Evolutionary conservation across 2,797 vertebrate genomes (phyloP).

Genomic region (Coranthus polyacanthus): DNA sequence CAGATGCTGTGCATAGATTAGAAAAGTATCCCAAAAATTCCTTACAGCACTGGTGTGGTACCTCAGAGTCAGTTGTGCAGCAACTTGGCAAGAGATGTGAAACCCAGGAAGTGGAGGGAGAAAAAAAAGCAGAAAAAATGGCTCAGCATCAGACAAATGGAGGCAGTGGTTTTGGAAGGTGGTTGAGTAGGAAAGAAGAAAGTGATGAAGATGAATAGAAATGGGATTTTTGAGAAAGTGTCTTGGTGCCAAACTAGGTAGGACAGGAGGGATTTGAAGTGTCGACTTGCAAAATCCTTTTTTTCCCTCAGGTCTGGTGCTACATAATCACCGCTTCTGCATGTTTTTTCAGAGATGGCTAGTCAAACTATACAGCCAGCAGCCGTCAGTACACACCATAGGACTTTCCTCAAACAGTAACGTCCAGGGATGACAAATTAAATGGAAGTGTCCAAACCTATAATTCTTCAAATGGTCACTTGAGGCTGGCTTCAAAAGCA

Average conservation of each 20-base stretch:
- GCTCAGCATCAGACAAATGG: conserved; percentile 66
- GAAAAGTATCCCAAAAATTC: conserved; percentile 56
- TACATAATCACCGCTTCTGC: background rate
- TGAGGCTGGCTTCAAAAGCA: too few species aligned
- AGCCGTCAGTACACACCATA: background rate
- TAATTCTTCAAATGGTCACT: too few species aligned
- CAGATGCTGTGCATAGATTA: conserved; percentile 74
- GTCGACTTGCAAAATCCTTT: conserved; percentile 11
- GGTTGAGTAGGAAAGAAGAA: conserved; percentile 35
- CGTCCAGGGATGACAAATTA: too few species aligned
- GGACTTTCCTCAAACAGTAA: background rate
- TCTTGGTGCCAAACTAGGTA: conserved; percentile 23
- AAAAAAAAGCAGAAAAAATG: conserved; percentile 36
- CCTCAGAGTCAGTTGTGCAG: conserved; percentile 61
- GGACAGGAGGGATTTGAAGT: conserved; percentile 11
- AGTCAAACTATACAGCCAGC: background rate
- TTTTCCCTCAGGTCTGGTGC: conserved; percentile 16
- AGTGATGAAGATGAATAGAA: conserved; percentile 47
- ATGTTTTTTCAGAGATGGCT: background rate
- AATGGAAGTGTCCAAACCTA: too few species aligned
- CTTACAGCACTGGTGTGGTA: conserved; percentile 52
- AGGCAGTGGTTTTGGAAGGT: conserved; percentile 48
- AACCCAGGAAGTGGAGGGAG: conserved; percentile 36
- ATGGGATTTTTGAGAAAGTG: conserved; percentile 11
- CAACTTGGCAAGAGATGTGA: conserved; percentile 77